Evolutionary conservation across 2,888 invertebrate species (phyloP), one percentile per base, ranked within the genome.

Genomic region (Byasa hedistus): DNA sequence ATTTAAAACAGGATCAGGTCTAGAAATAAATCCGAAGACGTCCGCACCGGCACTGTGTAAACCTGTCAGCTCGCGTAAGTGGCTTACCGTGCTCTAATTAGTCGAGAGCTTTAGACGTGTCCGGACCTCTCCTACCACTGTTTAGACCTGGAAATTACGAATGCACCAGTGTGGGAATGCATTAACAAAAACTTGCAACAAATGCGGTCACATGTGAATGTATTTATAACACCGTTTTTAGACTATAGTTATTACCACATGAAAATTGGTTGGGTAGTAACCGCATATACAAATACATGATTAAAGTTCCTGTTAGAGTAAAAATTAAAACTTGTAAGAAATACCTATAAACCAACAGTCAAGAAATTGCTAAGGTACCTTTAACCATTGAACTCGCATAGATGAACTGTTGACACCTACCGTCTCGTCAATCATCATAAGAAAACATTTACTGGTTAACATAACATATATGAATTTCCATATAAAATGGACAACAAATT

Each of bases 71-170:
- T 69, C 68, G 58, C 61, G 65, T 70, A 72, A 73, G 72, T 71
- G 73, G 69, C 66, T 66, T 66, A 64, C 69, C 68, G 69, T 69
- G 66, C 69, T 72, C 70, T 70, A 73, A 74, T 73, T 73, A 74
- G 70, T 66, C 68, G 59, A 66, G 70, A 39, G 66, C 69, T 72
- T 65, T 66, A 65, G 63, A 64, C 67, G 56, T 64, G 69, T 69
- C 70, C 70, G 61, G 68, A 54, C 65, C 69, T 60, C 71, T 69
- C 66, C 32, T 36, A 54, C 57, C 57, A 66, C 64, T 58, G 75
- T 74, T 68, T 61, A 60, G 69, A 75, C 69, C 74, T 65, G 65
- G 68, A 68, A 74, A 72, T 62, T 62, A 65, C 52, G 21, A 61
- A 63, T 48, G 52, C 57, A 22, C 15, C 24, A 12, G 54, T 64